phyloP scores from a whole-genome alignment of 2,888 invertebrate genomes.

The Drosophila rellima region DNA sequence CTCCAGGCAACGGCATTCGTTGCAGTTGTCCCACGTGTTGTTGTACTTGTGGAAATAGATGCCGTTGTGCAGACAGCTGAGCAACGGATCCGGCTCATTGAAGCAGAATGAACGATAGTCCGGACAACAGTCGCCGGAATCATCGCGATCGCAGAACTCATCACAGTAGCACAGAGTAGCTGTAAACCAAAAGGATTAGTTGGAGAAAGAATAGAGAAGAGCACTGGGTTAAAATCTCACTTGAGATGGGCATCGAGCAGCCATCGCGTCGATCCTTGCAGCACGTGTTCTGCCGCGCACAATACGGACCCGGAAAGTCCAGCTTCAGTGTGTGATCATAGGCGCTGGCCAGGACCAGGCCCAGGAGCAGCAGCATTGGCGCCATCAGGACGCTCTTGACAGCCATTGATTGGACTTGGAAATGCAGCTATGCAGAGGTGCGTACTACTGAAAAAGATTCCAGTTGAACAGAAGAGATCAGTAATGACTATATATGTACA shows the following conservation, averaged over 20 bases:
- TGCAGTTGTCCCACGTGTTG: constrained; percentile 89
- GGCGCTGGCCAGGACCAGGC: constrained; percentile 53
- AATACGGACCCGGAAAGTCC: constrained; percentile 85
- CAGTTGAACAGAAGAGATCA: neutral
- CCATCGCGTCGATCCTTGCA: constrained; percentile 92
- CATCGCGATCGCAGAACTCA: constrained; percentile 93
- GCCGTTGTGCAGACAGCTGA: constrained; percentile 87
- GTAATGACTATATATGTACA: neutral
- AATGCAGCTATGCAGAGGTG: constrained; percentile 31
- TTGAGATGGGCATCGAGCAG: constrained; percentile 92
- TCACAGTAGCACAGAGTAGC: constrained; percentile 98
- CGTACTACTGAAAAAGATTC: constrained; percentile 32
- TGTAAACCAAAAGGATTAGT: constrained; percentile 68
- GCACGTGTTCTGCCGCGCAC: constrained; percentile 86
- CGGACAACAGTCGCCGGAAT: constrained; percentile 94
- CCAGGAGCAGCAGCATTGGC: constrained; percentile 42
- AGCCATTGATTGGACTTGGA: constrained; percentile 46
- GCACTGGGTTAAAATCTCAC: constrained; percentile 84
- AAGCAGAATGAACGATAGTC: constrained; percentile 93
- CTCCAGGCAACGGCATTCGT: constrained; percentile 88
- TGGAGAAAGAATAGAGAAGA: too few relatives aligned
- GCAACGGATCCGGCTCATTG: constrained; percentile 84
- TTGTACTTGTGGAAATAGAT: constrained; percentile 87
- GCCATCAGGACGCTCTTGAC: constrained; percentile 43
- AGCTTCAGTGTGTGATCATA: constrained; percentile 78